Evolutionary conservation across 1,140 invertebrate genomes (phyloP), one percentile per base, ranked within the genome.

Genomic region (Lethocerus indicus): DNA sequence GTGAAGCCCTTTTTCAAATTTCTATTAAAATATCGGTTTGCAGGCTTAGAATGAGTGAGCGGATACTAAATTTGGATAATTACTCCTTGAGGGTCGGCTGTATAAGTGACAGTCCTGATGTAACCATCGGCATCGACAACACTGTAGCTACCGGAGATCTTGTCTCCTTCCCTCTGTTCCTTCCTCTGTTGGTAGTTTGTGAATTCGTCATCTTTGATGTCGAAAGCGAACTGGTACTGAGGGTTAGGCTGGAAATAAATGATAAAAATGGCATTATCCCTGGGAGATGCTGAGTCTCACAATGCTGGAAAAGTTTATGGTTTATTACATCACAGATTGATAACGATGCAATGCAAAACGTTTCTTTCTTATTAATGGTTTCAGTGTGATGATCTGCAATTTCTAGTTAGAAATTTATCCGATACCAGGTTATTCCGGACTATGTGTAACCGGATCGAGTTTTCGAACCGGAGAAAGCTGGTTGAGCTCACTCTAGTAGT

Each of bases 161-260:
- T 78, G 52, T 75, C 71, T 50, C 79, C 79, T 54, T 83, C 79
- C 50, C 79, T 71, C 56, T 79, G 71, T 59, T 85, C 81, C 59
- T 83, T 80, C 24, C 81, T 72, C 63, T 82, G 81, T 64, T 85
- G 81, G 65, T 85, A 85, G 69, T 85, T 85, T 52, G 81, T 85
- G 70, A 74, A 79, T 56, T 81, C 73, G 58, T 85, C 81, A 56
- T 84, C 81, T 58, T 79, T 83, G 16, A 83, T 80, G 62, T 83
- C 79, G 59, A 84, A 83, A 24, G 78, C 76, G 60, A 85, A 85
- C 60, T 83, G 78, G 64, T 85, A 85, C n/a, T 77, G 78, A 42
- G 79, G 77, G 61, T 76, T 72, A 49, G 71, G 71, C 80, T 83
- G 66, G 45, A 71, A 65, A 51, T 42, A 58, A n/a, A n/a, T n/a